Base-by-base conservation (phyloP, 1,140 invertebrate species). In the Augochlora pura region DNA sequence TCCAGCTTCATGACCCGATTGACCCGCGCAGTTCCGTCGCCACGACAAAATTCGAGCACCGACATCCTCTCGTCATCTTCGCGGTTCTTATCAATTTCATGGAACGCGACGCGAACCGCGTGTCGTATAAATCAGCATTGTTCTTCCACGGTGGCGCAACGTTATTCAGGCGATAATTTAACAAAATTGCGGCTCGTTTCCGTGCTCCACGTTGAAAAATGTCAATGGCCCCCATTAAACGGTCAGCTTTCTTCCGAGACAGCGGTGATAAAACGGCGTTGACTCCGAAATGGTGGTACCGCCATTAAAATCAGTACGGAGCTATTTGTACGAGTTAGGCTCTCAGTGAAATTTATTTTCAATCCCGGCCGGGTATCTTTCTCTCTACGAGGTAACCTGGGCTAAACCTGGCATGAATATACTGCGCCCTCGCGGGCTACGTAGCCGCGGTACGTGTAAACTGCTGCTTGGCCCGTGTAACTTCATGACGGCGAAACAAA, bases 261-360 rank as follows among this genome's bases (percentile, higher is more conserved):
- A 73, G 65, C 70, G 70, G 82, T 84, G 82, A 84, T 82, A 84
- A 84, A 84, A 70, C 62, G 80, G 42, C 63, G 73, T 23, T 46
- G 66, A 32, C 54, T 25, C 39, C 63, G 46, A 64, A 71, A 72
- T 77, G 81, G 70, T 66, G 75, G 46, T 62, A 60, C 69, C 64
- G 72, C 81, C 78, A 80, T 87, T 84, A 86, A 88, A 83, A 86
- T 63, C 70, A 74, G 74, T 64, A 63, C 75, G 57, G 25, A 52
- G 79, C 82, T 84, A 87, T 88, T 88, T 81, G 83, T 88, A 88
- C 80, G 80, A 63, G 83, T 88, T 88, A 88, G 74, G 68, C 65
- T 54, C 75, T 83, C 74, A 84, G 83, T 87, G 69, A 84, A 87
- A 88, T 88, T 88, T 88, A 88, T 88, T 88, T 88, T 88, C 88